A percentile compares a stretch with the other conserved stretches of the same genome.
phyloP scores from a whole-genome alignment of 2,888 invertebrate genomes.

The Ochropacha duplaris region DNA sequence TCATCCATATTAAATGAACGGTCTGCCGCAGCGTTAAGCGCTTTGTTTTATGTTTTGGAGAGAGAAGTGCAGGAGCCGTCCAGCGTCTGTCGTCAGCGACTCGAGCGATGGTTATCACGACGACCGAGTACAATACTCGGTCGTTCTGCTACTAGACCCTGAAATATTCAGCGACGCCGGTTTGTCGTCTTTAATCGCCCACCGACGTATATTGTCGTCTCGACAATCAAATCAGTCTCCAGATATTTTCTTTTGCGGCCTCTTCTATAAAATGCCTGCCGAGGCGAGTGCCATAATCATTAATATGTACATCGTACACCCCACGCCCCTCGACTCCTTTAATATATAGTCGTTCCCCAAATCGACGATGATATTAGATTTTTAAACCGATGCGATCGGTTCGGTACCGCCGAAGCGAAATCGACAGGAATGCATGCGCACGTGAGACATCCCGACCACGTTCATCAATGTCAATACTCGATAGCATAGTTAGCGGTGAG shows the following conservation, averaged over 20 bases:
- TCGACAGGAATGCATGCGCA: neutral
- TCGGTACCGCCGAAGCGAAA: neutral
- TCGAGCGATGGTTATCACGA: conserved; percentile 13
- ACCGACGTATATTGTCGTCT: conserved; percentile 12
- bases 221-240: conserved; percentile 3
- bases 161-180: conserved; percentile 53
- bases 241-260: no score
- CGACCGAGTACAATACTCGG: conserved; percentile 42
- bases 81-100: conserved; percentile 7
- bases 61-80: conserved; percentile 5
- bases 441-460: neutral
- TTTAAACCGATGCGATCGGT: neutral
- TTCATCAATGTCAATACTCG: neutral
- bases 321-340: neutral
- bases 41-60: conserved; percentile 18
- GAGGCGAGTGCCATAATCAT: neutral
- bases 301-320: neutral
- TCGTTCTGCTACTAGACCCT: conserved; percentile 60
- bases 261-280: no score
- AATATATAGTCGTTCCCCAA: neutral
- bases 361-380: neutral
- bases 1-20: conserved; percentile 63
- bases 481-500: neutral
- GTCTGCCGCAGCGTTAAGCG: conserved; percentile 22
- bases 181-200: neutral